Evolutionary conservation across 2,888 invertebrate species (phyloP), one percentile per base, ranked within the genome.

Genomic region (Drosophila ezoana): DNA sequence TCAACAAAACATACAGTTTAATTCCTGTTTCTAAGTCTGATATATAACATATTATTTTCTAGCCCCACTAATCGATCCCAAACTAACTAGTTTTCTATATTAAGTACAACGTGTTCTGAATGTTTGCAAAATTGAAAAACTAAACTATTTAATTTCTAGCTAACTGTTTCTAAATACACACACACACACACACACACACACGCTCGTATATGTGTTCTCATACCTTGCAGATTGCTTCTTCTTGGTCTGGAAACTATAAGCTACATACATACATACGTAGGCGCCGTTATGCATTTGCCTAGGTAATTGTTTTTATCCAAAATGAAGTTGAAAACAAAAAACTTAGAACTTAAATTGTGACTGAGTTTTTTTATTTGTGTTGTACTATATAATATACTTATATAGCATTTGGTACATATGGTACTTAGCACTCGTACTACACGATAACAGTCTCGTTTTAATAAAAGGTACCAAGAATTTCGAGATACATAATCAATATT

Each of bases 401-500:
- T 64, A 41, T 64, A 48, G 63, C 63, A 23, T 40, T 47, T 18
- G 18, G 28, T 45, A 57, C 63, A 44, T 28, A 28, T 35, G 28
- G 57, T 48, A 64, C 16, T 65, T 65, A 45, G 57, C 57, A 65
- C 66, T 65, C 45, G 57, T 59, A 66, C 67, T 68, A 67, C 67
- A 59, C 67, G 67, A 65, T 35, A 41, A 49, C 14, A 65, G 66
- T 35, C 66, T 57, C 66, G 51, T 33, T 37, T 43, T 38, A 56
- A 40, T 44, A 33, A 56, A 56, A 66, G 49, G 32, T 54, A 54
- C 54, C 65, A 65, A 54, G 65, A 65, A 18, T 18, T 67, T 59
- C 41, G 40, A 65, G 58, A 66, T 58, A 67, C 57, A 67, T 66
- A 59, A 58, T 67, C 66, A 67, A 66, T 68, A 66, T 43, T 51